These are phyloP conservation scores for Coenobita brevimanus DNA, from an alignment of 1,140 invertebrate species.

Conservation along the genomic window DNA sequence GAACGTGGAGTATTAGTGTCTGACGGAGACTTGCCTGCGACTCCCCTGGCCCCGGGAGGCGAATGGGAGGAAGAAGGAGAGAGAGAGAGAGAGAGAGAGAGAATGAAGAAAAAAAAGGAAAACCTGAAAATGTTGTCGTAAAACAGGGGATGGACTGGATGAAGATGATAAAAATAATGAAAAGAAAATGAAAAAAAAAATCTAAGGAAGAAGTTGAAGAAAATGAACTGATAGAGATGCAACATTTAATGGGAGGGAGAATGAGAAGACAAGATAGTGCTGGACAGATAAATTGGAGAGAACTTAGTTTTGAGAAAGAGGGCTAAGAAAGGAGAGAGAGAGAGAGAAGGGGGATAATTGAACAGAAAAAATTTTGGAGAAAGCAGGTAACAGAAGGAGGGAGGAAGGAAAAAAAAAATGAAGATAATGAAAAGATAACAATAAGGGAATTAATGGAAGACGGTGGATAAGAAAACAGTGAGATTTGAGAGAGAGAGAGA, in stretches of 20 bases:
- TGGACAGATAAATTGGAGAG: too few relatives aligned
- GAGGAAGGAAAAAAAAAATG: not conserved
- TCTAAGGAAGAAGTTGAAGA: too few relatives aligned
- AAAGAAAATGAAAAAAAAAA: too few relatives aligned
- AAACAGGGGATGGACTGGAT: too few relatives aligned
- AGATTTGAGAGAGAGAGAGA: not conserved
- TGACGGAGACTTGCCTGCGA: not conserved
- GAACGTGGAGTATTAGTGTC: conserved; percentile 2
- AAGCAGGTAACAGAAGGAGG: not conserved
- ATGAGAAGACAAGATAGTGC: too few relatives aligned
- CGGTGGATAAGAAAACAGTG: not conserved
- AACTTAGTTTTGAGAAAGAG: not conserved
- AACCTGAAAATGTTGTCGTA: too few relatives aligned
- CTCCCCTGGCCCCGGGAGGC: not conserved
- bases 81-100: not conserved
- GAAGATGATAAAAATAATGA: too few relatives aligned
- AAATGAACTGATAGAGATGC: too few relatives aligned
- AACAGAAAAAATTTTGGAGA: not conserved
- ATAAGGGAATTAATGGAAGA: not conserved
- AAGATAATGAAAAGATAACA: not conserved
- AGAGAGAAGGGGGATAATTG: not conserved
- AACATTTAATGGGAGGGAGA: too few relatives aligned
- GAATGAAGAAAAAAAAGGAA: too few relatives aligned
- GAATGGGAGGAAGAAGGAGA: not conserved
- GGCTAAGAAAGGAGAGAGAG: not conserved